A percentile compares a stretch with the other conserved stretches of the same genome.
phyloP scores from a whole-genome alignment of 2,113 vertebrate species.

The Columba livia region DNA sequence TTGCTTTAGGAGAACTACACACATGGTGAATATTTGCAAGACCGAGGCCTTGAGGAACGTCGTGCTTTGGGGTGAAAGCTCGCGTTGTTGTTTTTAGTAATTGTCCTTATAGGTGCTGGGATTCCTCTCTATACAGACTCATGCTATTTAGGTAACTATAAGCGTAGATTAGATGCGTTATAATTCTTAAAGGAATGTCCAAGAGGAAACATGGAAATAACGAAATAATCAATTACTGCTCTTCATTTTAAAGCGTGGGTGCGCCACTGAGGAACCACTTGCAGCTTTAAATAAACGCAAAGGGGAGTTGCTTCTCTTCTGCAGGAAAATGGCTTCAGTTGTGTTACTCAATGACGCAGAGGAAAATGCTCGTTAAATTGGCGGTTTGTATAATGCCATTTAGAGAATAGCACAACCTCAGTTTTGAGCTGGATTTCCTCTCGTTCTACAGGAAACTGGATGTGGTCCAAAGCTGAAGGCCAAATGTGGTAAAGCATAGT shows the following conservation, averaged over 20 bases:
- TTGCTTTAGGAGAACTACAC: slow-evolving; percentile 1
- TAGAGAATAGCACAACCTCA: not conserved
- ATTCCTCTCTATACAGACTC: not conserved
- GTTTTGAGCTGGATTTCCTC: slow-evolving; percentile 1
- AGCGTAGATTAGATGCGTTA: not conserved
- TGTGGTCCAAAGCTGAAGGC: not conserved
- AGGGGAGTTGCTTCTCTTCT: not conserved
- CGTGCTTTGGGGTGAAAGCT: not conserved
- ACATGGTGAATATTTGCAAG: not conserved
- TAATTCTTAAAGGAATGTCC: not conserved
- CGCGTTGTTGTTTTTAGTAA: not conserved
- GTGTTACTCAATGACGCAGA: not conserved
- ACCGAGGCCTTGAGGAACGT: not conserved
- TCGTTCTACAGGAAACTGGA: not conserved
- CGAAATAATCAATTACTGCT: not conserved
- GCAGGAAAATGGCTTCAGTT: not conserved
- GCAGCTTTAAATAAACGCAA: not conserved
- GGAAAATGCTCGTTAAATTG: not conserved
- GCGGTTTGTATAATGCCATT: not conserved
- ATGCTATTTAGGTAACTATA: not conserved
- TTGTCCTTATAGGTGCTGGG: not conserved
- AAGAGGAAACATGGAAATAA: not conserved
- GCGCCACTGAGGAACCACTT: not conserved
- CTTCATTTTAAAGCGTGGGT: not conserved
- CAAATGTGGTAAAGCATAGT: not conserved